Base-by-base conservation (phyloP, 1,140 invertebrate genomes). In the Zaprionus inermis region DNA sequence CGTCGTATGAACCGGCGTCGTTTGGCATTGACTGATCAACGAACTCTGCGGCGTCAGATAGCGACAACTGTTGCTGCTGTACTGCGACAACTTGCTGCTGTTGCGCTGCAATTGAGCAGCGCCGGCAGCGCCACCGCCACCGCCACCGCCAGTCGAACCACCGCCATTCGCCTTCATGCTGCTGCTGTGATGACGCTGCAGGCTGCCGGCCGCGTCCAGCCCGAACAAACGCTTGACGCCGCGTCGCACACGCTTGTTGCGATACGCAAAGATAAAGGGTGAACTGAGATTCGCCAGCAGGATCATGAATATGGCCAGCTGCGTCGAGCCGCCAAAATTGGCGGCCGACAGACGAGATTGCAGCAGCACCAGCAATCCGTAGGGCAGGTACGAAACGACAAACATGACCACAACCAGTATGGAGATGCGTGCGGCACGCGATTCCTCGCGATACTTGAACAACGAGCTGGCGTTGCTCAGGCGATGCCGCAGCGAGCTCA, bases 381-480 rank as follows among this genome's bases (percentile, higher is more conserved):
- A 96, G 0, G 96, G 96, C 24, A 95, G 92, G 93, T 96, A 96
- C 68, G 94, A 97, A 24, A 94, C 94, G 63, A 94, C 93, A 30
- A 96, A 95, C 93, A 97, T 96, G 3, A 97, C 94, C 70, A 94
- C 93, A 76, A 94, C 94, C 72, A 96, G 84, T 30, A 96, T 95
- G 79, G 96, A 96, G 52, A 97, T 96, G 60, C 96, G 94, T 4
- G 96, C 96, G 0, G 96, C 96, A 68, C 96, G 93, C 32, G 96
- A 95, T 91, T 97, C 96, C 92, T 97, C 96, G 20, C 96, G 93
- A 89, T 97, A 97, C 63, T 95, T 94, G 91, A 97, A 97, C 63
- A 97, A 92, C 16, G 96, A 96, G n/a, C 95, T 96, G 11, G 96
- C 96, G 86, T 97, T 97, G 64, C 96, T 97, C 46, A 97, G 96